Evolutionary conservation across 2,797 vertebrate species (phyloP), one percentile per base, ranked within the genome.

Genomic region (Neomorphus geoffroyi): DNA sequence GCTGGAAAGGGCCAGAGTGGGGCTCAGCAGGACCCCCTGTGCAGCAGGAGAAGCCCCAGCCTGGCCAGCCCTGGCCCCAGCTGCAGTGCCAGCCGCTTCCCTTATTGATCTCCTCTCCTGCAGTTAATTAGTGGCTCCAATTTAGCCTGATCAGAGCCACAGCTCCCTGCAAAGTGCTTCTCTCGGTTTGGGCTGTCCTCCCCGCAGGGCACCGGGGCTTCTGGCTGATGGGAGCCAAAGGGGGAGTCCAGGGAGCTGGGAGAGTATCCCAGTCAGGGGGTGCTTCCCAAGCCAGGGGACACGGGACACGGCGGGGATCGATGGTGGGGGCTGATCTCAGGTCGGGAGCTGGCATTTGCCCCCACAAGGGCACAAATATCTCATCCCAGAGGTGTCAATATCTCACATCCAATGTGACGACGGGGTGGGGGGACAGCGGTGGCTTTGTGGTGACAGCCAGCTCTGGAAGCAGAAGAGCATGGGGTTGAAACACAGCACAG

Each of bases 241-340:
- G 3, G 9, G 22, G 64, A 60, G 4, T 17, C 2, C 0, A 1
- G 32, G 24, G 24, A 90, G n/a, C 8, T 1, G 3, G 88, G 43
- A 22, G 32, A 53, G 21, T 7, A 22, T 45, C 33, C 35, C 2
- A 2, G 13, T 14, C 1, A 0, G 3, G 60, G 32, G 9, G 0
- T 39, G 43, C 41, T 57, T 45, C 24, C 50, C 6, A 0, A 64
- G 32, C 6, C 1, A 16, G 7, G n/a, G 13, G 14, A 50, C 22
- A 8, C 6, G 35, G 46, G 45, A 18, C 2, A 1, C 0, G 0
- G 13, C 6, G 4, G 26, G 71, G 32, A 51, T 27, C 0, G 3
- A 50, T 18, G 66, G 30, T 33, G 6, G 9, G 11, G 58, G 37
- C 53, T 19, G 45, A 58, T 33, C 37, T 37, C 51, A 23, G 23